Evolutionary conservation across 2,113 vertebrate genomes (phyloP).

Genomic region (Oncorhynchus nerka): DNA sequence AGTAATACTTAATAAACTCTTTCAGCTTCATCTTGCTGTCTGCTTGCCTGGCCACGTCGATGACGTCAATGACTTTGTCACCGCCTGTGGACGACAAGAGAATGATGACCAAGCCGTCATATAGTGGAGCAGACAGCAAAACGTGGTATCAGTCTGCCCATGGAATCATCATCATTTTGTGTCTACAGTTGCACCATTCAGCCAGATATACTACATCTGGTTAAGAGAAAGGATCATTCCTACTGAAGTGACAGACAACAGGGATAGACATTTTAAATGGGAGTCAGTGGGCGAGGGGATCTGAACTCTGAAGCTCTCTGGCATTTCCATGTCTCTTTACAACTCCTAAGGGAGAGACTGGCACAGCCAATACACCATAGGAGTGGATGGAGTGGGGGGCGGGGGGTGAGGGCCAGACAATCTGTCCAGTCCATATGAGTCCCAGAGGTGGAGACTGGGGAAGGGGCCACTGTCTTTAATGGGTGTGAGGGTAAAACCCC

Average conservation of each 20-base stretch:
- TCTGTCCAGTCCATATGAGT: conserved; percentile 45
- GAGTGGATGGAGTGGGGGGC: conserved; percentile 20
- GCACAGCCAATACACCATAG: conserved; percentile 31
- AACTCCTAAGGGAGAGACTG: conserved; percentile 50
- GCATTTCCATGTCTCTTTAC: conserved; percentile 46
- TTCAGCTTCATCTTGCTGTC: conserved; percentile 98
- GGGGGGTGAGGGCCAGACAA: conserved; percentile 26
- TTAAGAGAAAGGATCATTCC: no score
- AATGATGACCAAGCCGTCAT: not conserved
- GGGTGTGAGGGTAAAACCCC: not conserved
- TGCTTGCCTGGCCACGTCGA: conserved; percentile 96
- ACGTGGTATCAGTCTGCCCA: no score
- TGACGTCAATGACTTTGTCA: conserved; percentile 96
- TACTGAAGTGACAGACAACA: not conserved
- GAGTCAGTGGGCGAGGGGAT: conserved; percentile 43
- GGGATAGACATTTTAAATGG: conserved; percentile 46
- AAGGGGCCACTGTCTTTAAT: conserved; percentile 23
- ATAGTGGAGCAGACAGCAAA: no score
- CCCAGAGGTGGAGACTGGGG: conserved; percentile 47
- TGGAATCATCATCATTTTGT: no score
- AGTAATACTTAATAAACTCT: conserved; percentile 95
- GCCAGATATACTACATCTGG: no score
- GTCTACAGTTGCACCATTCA: no score
- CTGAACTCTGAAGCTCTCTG: conserved; percentile 36
- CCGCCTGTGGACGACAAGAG: conserved; percentile 77